Evolutionary conservation across 2,888 invertebrate genomes (phyloP).

Genomic region (Chrysolina haemoptera): DNA sequence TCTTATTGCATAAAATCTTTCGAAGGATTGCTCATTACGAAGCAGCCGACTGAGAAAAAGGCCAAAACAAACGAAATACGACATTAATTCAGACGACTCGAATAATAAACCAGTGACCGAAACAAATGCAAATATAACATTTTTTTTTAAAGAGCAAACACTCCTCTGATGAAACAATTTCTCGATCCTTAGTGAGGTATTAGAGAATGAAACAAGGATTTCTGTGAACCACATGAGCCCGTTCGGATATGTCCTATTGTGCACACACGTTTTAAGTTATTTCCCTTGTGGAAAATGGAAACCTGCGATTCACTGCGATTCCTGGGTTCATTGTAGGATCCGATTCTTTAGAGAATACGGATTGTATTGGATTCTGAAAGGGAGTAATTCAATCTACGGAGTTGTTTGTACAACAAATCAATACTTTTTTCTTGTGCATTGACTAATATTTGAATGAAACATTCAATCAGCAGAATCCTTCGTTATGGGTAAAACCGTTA

Average conservation of each 20-base stretch:
- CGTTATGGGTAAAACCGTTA: neutral
- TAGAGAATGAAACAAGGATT: neutral
- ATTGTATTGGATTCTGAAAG: conserved; percentile 18
- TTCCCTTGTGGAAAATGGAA: conserved; percentile 38
- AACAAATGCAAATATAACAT: neutral
- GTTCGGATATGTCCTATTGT: neutral
- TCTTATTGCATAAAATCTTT: no score
- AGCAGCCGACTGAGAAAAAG: no score
- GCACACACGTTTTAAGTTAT: conserved; percentile 39
- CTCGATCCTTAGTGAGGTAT: neutral
- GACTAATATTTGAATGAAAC: neutral
- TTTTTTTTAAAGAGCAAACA: neutral
- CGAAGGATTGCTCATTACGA: no score
- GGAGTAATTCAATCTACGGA: conserved; percentile 5
- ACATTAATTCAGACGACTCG: no score
- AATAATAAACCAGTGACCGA: neutral
- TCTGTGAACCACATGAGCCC: neutral
- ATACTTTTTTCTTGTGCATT: conserved; percentile 31
- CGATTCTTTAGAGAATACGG: neutral
- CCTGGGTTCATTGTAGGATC: conserved; percentile 25
- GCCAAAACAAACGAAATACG: no score
- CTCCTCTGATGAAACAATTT: neutral
- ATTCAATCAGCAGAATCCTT: neutral
- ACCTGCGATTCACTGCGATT: conserved; percentile 29
- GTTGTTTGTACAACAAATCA: neutral